These are phyloP conservation scores for Odobenus rosmarus DNA, from an alignment of 2,113 vertebrate species.

Conservation along the genomic window DNA sequence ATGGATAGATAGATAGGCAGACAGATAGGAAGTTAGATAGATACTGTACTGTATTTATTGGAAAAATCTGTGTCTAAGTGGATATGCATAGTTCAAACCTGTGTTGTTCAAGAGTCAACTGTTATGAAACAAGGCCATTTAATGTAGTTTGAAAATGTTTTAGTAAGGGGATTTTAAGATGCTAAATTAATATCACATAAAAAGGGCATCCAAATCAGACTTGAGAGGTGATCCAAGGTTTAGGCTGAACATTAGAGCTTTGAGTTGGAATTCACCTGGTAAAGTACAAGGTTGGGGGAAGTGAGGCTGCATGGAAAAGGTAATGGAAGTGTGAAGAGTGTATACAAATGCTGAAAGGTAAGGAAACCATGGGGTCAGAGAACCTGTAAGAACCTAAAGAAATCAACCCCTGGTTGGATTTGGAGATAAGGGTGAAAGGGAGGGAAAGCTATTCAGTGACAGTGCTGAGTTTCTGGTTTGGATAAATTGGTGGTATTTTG, in stretches of 20 bases:
- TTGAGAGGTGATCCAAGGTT: neutral
- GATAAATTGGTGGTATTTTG: neutral
- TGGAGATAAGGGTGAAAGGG: neutral
- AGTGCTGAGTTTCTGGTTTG: neutral
- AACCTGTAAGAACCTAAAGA: neutral
- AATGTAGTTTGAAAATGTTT: neutral
- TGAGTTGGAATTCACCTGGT: neutral
- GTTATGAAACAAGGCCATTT: neutral
- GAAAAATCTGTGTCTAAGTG: neutral
- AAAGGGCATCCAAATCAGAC: neutral
- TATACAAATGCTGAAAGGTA: neutral
- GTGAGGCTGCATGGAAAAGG: neutral
- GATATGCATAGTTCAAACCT: neutral
- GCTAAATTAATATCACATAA: neutral
- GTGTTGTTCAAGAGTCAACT: neutral
- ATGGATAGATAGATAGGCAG: neutral
- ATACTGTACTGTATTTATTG: neutral
- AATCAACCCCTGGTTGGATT: neutral
- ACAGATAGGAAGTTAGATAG: neutral
- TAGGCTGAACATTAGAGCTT: neutral
- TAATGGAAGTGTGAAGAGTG: neutral
- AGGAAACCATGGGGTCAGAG: neutral
- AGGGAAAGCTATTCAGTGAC: neutral
- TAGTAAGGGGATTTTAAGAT: neutral
- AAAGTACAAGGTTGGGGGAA: neutral